phyloP scores from a whole-genome alignment of 2,113 vertebrate genomes.

The Carollia perspicillata region DNA sequence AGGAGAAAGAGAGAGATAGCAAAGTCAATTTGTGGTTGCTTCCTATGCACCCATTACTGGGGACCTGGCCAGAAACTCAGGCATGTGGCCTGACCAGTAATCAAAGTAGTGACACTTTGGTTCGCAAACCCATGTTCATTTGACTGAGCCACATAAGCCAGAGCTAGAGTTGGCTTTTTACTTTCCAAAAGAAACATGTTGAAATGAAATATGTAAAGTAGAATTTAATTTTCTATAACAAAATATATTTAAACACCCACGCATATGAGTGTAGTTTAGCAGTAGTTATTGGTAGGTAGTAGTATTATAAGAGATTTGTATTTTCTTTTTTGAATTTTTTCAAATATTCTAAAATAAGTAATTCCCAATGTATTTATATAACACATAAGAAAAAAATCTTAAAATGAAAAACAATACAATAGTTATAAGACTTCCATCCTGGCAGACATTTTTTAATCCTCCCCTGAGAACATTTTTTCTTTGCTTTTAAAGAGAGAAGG shows the following conservation, averaged over 20 bases:
- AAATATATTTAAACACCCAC: conserved; percentile 1
- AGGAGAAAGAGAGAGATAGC: too few relatives aligned
- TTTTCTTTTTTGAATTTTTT: conserved; percentile 1
- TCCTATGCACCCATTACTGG: too few relatives aligned
- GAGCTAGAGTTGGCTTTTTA: neutral
- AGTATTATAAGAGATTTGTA: neutral
- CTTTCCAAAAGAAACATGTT: neutral
- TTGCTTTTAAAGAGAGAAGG: too few relatives aligned
- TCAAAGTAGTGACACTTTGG: too few relatives aligned
- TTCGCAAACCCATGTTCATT: too few relatives aligned
- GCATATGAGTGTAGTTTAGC: neutral
- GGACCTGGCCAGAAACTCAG: too few relatives aligned
- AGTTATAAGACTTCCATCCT: neutral
- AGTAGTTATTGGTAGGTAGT: neutral
- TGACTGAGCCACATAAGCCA: too few relatives aligned
- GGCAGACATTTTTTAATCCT: too few relatives aligned
- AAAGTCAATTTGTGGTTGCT: too few relatives aligned
- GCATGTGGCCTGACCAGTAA: too few relatives aligned
- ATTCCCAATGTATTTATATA: neutral
- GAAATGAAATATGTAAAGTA: neutral
- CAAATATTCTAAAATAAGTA: conserved; percentile 1
- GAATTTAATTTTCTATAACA: neutral
- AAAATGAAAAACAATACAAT: neutral
- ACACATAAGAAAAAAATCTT: neutral
- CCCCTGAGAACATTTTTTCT: too few relatives aligned